phyloP scores from a whole-genome alignment of 2,797 vertebrate species.

The Spondyliosoma cantharus region DNA sequence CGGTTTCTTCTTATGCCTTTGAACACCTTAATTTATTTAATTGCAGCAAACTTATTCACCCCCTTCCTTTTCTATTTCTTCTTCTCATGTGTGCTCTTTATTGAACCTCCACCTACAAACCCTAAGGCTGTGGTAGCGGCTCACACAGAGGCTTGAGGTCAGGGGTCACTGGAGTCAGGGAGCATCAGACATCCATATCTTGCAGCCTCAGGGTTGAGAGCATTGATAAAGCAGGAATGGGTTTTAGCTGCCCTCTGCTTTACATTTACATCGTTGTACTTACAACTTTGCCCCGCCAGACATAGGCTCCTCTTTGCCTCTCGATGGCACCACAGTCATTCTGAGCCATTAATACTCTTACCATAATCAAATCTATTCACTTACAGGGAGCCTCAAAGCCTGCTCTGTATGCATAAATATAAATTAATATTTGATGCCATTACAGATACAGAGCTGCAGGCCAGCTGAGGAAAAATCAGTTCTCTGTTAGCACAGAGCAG shows the following conservation, averaged over 20 bases:
- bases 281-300: slow-evolving; percentile 3
- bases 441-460: slow-evolving; percentile 56
- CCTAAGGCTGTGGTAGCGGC: slow-evolving; percentile 12
- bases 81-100: not conserved
- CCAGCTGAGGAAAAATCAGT: slow-evolving; percentile 30
- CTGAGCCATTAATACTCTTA: slow-evolving; percentile 51
- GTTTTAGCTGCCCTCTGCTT: slow-evolving; percentile 24
- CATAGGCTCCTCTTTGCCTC: slow-evolving; percentile 2
- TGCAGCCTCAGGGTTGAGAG: slow-evolving; percentile 22
- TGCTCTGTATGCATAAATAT: slow-evolving; percentile 48
- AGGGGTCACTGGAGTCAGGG: slow-evolving; percentile 26
- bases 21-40: slow-evolving; percentile 5
- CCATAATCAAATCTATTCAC: slow-evolving; percentile 57
- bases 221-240: slow-evolving; percentile 29
- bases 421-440: slow-evolving; percentile 59
- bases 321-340: slow-evolving; percentile 9
- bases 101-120: slow-evolving; percentile 7
- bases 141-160: slow-evolving; percentile 29
- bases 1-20: not conserved
- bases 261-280: slow-evolving; percentile 28
- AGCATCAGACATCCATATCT: slow-evolving; percentile 17
- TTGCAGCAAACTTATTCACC: not conserved
- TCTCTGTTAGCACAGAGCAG: slow-evolving; percentile 29
- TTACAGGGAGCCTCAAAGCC: slow-evolving; percentile 39
- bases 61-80: not conserved